Base-by-base conservation (phyloP, 1,140 invertebrate genomes). In the Contarinia nasturtii region DNA sequence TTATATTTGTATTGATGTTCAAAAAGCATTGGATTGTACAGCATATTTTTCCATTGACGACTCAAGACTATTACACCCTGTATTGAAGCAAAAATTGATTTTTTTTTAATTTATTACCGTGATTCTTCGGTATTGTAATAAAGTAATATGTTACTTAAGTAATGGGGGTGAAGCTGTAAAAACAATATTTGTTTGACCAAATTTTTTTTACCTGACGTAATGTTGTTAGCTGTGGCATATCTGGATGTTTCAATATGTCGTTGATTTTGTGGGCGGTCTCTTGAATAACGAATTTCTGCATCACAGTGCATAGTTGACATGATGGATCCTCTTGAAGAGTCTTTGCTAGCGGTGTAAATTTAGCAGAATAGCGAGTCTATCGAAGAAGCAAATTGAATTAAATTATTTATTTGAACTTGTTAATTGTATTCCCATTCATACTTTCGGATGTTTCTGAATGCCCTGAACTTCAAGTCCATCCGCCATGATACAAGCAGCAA, bases 311-410 rank as follows among this genome's bases (percentile, higher is more conserved):
- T 51, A 97, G 70, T 65, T 95, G 90, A 68, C 92, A 88, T 18
- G 89, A 93, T 4, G 91, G 91, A 71, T 97, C 91, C 66, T 94
- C 90, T 65, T 91, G 86, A 11, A 96, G 67, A 15, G 90, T 90
- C 68, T 86, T 86, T 2, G 88, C 85, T 51, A 95, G 67, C 27
- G 84, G 78, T 21, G 90, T 94, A 27, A 85, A 66, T 65, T 87
- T 86, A 27, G 80, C 79, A 2, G 69, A 66, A 63, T 94, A 94
- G 48, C 89, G 89, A 66, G 86, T 91, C 84, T 92, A 63, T 18
- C 60, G 59, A 50, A 19, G 43, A 51, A 42, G 44, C 42, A 41
- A 51, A 46, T 49, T 49, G 36, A 3, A 38, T 38, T 38, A 7
- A 38, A 4, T n/a, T 17, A 38, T 38, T 17, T n/a, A 38, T 3